Conservation (phyloP, 2,888 invertebrate genomes). For the Frankliniella intonsa region DNA sequence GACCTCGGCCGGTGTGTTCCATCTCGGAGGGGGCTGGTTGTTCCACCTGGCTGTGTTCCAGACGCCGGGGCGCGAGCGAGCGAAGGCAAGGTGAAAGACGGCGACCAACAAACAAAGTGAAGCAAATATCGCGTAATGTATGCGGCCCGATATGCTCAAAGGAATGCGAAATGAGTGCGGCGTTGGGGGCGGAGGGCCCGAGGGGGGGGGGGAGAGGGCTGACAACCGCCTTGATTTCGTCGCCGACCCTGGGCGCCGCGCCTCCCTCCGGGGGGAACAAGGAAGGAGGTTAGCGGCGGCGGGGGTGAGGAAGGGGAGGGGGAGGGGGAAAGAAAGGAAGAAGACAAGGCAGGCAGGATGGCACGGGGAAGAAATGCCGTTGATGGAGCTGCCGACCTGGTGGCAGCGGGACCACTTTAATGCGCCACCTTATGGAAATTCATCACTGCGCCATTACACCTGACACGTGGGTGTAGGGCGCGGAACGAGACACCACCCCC, state of each 20-base stretch:
- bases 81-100: background rate
- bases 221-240: background rate
- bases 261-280: background rate
- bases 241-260: background rate
- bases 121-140: constrained; percentile 6
- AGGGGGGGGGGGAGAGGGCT: background rate
- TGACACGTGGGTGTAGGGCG: background rate
- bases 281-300: background rate
- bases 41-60: no score
- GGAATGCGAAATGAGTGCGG: background rate
- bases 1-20: no score
- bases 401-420: background rate
- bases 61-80: background rate
- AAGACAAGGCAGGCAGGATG: background rate
- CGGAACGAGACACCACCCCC: background rate
- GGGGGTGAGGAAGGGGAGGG: background rate
- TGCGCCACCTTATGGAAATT: background rate
- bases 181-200: background rate
- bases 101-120: background rate
- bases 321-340: background rate
- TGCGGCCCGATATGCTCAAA: constrained; percentile 5
- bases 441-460: background rate
- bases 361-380: no score
- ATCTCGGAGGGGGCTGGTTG: no score
- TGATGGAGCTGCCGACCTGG: background rate